phyloP scores from a whole-genome alignment of 1,140 invertebrate species.

The Aphelenchoides fujianensis region DNA sequence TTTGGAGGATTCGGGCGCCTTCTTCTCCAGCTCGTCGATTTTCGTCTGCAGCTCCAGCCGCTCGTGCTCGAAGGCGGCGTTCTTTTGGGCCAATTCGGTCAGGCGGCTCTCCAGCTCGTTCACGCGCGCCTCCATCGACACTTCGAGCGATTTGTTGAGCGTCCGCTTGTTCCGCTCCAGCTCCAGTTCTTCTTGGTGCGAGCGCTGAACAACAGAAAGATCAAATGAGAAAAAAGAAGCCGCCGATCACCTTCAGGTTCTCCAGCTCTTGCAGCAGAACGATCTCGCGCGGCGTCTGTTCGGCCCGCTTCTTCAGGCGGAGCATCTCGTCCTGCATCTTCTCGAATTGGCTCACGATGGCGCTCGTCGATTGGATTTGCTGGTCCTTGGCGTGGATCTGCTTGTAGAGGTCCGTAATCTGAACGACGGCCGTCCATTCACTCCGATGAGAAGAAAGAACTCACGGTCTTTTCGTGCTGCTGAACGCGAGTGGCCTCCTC shows the following conservation, averaged over 20 bases:
- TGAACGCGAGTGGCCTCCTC: constrained; percentile 35
- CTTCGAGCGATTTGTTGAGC: not conserved
- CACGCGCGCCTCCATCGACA: constrained; percentile 34
- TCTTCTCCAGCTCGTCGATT: constrained; percentile 31
- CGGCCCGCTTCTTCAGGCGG: constrained; percentile 37
- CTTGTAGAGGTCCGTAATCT: constrained; percentile 47
- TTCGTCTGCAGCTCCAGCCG: constrained; percentile 25
- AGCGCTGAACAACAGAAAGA: constrained; percentile 23
- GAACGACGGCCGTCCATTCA: constrained; percentile 18
- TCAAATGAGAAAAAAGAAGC: not conserved
- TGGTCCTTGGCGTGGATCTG: constrained; percentile 45
- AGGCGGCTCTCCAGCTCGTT: constrained; percentile 35
- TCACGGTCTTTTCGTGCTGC: constrained; percentile 42
- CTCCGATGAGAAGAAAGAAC: constrained; percentile 11
- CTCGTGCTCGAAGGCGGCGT: constrained; percentile 28
- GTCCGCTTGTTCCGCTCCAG: constrained; percentile 6
- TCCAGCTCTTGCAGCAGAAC: constrained; percentile 37
- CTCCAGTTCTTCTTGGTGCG: constrained; percentile 35
- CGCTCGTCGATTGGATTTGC: constrained; percentile 22
- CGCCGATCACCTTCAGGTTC: constrained; percentile 38
- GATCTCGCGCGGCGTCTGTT: constrained; percentile 35
- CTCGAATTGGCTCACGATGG: constrained; percentile 32
- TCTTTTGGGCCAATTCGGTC: constrained; percentile 37
- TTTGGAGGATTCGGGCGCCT: constrained; percentile 10
- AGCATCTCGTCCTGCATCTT: constrained; percentile 41